Evolutionary conservation across 2,113 vertebrate species (phyloP), one percentile per base, ranked within the genome.

Genomic region (Leptosomus discolor): DNA sequence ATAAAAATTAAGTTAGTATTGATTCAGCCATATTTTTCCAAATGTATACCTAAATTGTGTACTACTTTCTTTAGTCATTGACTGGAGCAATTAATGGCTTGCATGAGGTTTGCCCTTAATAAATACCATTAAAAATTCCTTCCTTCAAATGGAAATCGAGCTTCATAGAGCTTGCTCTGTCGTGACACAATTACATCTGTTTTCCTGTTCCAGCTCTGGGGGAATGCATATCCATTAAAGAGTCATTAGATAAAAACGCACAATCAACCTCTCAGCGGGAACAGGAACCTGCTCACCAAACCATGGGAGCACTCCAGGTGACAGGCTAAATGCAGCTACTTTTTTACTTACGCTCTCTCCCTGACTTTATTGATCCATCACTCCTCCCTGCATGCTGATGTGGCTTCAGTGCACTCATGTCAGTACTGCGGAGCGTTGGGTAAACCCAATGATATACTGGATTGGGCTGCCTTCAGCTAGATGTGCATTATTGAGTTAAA

Each of bases 121-220:
- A 91, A 91, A 90, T 82, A 81, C 48, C 3, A 75, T 96, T 85
- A 91, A 87, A 95, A 87, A 94, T 94, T 91, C 41, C 57, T 57
- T 27, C 69, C 69, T 96, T 91, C 69, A 81, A 93, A 56, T 85
- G 68, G 89, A 85, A 91, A 70, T 63, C 0, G 17, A 86, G 26
- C 60, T 90, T 45, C 39, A n/a, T 3, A 79, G 61, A 71, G 6
- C 61, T 92, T 85, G 21, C 56, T 82, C 57, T 85, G 61, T 87
- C 2, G 2, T 73, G 77, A 90, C 93, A 71, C 32, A 79, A 18
- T 92, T 94, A 70, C 86, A 78, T 36, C 8, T 18, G 39, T 86
- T 96, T 86, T 80, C 79, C 75, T 84, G 37, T 60, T 76, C 60
- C 69, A 53, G 51, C 30, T 96, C 51, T 3, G 2, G 1, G 22